Base-by-base conservation (phyloP, 2,113 vertebrate genomes). In the Notarius quadriscutis region DNA sequence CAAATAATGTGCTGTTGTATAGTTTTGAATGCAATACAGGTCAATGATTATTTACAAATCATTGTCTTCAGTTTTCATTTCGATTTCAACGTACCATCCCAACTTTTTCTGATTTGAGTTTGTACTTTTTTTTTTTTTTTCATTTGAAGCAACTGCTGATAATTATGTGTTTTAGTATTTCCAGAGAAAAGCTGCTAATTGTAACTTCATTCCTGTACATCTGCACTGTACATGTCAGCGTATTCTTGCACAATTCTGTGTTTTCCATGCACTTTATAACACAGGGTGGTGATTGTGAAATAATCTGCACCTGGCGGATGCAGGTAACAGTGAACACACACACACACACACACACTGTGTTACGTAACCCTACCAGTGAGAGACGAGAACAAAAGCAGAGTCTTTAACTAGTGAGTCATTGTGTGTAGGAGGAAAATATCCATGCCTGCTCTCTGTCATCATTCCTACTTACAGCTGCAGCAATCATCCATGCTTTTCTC, bases 251-350 rank as follows among this genome's bases (percentile, higher is more conserved):
- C 60, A 84, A 77, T 27, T 60, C 48, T 48, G 51, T 51, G 6
- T 58, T 87, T 81, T 71, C 14, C 17, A 18, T 81, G 55, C 17
- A 72, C 67, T 72, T 72, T 74, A n/a, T 55, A 79, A 86, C 74
- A n/a, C 55, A 67, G 62, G 48, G n/a, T 53, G 30, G 51, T 79
- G 85, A 86, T 81, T 86, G 85, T 58, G 85, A 86, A 81, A 86
- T 57, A 84, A 72, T 87, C 57, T 88, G 89, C 89, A 90, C 89
- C 89, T 90, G 89, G 89, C 11, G n/a, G 80, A 58, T 74, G 69
- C 69, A 83, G 86, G 86, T 87, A 88, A 62, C 80, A 41, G 69
- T 30, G 55, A 57, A 82, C 72, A 51, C 79, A 87, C 75, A 55
- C 72, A 51, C 60, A 74, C 75, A 75, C 78, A 51, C 78, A 78